phyloP scores from a whole-genome alignment of 35 echinoderm and acorn worm genomes.

The Apostichopus californicus region DNA sequence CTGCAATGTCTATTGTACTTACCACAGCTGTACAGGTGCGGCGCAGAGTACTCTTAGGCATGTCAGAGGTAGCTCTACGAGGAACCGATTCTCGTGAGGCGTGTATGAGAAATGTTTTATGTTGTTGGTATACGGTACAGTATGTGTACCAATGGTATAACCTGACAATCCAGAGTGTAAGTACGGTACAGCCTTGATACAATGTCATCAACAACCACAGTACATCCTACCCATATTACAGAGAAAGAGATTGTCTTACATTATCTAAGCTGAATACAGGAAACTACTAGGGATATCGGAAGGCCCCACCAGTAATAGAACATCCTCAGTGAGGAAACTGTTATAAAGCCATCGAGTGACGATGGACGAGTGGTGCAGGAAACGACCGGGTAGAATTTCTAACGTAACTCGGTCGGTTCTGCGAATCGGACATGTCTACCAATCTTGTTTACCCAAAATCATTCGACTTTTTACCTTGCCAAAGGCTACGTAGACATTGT shows the following conservation, averaged over 20 bases:
- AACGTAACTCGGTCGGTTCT: background rate
- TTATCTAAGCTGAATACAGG: constrained; percentile 16
- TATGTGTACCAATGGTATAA: no score
- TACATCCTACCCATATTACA: background rate
- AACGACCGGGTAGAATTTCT: background rate
- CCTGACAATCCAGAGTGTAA: no score
- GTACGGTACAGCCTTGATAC: no score
- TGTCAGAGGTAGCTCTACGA: no score
- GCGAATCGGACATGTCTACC: background rate
- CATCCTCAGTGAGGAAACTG: constrained; percentile 10
- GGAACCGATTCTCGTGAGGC: no score
- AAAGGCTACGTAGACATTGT: no score
- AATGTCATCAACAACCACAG: no score
- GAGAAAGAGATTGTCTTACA: background rate
- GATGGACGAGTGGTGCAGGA: background rate
- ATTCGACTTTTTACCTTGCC: background rate
- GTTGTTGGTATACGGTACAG: no score
- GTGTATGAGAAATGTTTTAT: no score
- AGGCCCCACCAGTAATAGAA: background rate
- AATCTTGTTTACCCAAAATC: background rate
- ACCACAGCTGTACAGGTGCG: no score
- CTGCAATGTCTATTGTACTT: no score
- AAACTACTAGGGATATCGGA: constrained; percentile 12
- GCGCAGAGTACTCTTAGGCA: no score
- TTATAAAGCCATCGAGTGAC: background rate